Conservation (phyloP, 2,888 invertebrate genomes). For the Nemurella pictetii region DNA sequence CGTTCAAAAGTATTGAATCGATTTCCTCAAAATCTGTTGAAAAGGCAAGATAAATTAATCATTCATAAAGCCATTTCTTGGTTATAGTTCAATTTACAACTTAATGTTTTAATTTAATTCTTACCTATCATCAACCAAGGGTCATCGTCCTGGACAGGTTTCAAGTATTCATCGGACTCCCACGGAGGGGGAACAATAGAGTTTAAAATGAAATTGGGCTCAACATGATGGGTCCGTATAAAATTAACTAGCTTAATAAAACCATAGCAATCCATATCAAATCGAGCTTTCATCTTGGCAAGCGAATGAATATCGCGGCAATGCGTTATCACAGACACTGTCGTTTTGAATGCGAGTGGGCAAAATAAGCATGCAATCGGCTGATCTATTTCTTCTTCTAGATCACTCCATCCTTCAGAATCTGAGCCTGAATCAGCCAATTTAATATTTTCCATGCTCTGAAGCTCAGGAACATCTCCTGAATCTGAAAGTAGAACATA, state of each 20-base stretch:
- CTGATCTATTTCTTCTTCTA: slow-evolving; percentile 53
- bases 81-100: neutral
- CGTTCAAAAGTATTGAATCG: slow-evolving; percentile 44
- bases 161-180: slow-evolving; percentile 77
- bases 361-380: slow-evolving; percentile 74
- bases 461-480: slow-evolving; percentile 36
- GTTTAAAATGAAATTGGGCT: slow-evolving; percentile 59
- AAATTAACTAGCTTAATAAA: slow-evolving; percentile 70
- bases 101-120: slow-evolving; percentile 36
- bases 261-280: slow-evolving; percentile 77
- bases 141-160: slow-evolving; percentile 72
- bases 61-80: neutral
- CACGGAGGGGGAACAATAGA: slow-evolving; percentile 61
- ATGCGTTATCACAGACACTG: slow-evolving; percentile 68
- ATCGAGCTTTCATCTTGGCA: slow-evolving; percentile 65
- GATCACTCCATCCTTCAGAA: slow-evolving; percentile 60
- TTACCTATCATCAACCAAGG: slow-evolving; percentile 82
- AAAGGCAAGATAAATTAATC: neutral
- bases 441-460: slow-evolving; percentile 39
- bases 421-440: slow-evolving; percentile 48
- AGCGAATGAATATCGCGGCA: slow-evolving; percentile 68
- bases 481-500: slow-evolving; percentile 13
- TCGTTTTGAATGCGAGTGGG: slow-evolving; percentile 59
- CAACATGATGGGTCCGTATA: slow-evolving; percentile 66
- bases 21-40: slow-evolving; percentile 57